Base-by-base conservation (phyloP, 2,888 invertebrate genomes). In the Pseudococcus longispinus region DNA sequence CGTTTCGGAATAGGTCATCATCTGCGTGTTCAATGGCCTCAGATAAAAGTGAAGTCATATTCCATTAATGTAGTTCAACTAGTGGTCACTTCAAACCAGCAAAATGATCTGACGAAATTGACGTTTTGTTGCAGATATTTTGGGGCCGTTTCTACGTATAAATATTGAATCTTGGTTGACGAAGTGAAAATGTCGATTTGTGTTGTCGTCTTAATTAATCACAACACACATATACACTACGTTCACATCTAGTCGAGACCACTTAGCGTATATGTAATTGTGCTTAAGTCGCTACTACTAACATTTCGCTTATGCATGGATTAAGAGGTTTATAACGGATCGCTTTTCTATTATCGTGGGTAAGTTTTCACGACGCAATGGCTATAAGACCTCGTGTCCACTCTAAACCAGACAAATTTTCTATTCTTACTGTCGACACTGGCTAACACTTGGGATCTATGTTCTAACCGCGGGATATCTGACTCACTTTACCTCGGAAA, bases 281-380 rank as follows among this genome's bases (percentile, higher is more conserved):
- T 80, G 77, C 77, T 80, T 80, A 37, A 80, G 29, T 70, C 70
- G 70, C 77, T 80, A 13, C 77, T 80, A 80, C 77, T 80, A 80
- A 80, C 77, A 42, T 42, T 37, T 80, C 42, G 77, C 77, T 80
- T 80, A 37, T 80, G 77, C 77, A 80, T 80, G 77, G 77, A 80
- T 37, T 77, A 26, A 13, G 26, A 13, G 77, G 42, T 80, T 29
- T 70, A 18, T 80, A 42, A 80, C 77, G 77, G 77, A 80, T 80
- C n/a, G 77, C 77, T 80, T 80, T 80, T 70, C 60, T 70, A 15
- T 70, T 29, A 9, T 42, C 23, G 32, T 80, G 77, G 77, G 77
- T 80, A 80, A 80, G 77, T 80, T 80, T 51, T 51, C n/a, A 51
- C 51, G n/a, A 51, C n/a, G 4, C 18, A n/a, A 51, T 1, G 51